Conservation (phyloP, 2,113 vertebrate species). For the Rallus limicola region DNA sequence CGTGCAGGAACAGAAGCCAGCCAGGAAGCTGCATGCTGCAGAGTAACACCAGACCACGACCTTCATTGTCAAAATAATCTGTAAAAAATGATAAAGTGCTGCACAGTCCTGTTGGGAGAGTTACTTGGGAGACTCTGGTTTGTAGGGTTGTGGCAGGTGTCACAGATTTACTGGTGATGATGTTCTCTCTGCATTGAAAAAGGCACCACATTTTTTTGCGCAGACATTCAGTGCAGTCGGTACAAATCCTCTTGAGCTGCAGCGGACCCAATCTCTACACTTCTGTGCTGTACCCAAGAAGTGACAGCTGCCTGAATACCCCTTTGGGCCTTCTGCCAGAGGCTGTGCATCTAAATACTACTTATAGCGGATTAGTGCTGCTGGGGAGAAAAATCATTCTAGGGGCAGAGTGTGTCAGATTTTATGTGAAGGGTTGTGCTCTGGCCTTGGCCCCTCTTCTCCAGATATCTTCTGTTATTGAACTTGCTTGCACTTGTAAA, state of each 20-base stretch:
- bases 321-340: neutral
- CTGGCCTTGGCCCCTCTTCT: neutral
- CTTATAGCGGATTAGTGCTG: neutral
- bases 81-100: neutral
- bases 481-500: neutral
- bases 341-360: neutral
- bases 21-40: neutral
- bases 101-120: neutral
- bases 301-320: neutral
- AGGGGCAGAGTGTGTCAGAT: neutral
- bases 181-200: neutral
- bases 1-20: neutral
- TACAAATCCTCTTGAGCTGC: neutral
- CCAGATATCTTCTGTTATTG: neutral
- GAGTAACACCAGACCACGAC: neutral
- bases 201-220: neutral
- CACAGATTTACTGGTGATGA: neutral
- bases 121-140: neutral
- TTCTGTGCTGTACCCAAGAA: neutral
- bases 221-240: neutral
- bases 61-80: neutral
- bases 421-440: neutral
- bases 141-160: neutral
- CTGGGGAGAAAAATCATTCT: neutral
- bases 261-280: neutral